Conservation (phyloP, 2,113 vertebrate species). For the Tor tambroides region DNA sequence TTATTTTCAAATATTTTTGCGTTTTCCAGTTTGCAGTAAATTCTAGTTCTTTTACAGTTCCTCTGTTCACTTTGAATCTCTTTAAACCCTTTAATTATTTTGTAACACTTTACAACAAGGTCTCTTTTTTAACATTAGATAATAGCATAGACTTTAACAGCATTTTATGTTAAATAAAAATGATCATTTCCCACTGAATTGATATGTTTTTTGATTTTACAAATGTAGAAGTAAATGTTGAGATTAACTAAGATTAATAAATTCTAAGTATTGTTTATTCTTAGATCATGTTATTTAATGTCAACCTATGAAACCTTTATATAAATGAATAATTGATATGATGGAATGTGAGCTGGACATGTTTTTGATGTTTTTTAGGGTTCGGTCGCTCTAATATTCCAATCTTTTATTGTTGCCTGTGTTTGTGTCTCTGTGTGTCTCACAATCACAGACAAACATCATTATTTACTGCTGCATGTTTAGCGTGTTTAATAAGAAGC, state of each 20-base stretch:
- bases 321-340: not conserved
- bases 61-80: not conserved
- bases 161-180: too few species aligned
- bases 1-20: not conserved
- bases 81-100: too few species aligned
- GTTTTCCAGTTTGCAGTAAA: not conserved
- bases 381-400: not conserved
- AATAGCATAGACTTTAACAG: too few species aligned
- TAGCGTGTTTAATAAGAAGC: not conserved
- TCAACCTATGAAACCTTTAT: not conserved
- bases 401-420: not conserved
- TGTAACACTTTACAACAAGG: too few species aligned
- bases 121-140: too few species aligned
- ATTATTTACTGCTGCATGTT: constrained; percentile 16
- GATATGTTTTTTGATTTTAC: too few species aligned
- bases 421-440: constrained; percentile 15
- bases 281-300: not conserved
- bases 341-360: not conserved
- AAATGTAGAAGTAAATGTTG: too few species aligned
- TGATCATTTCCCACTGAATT: too few species aligned
- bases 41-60: not conserved
- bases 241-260: too few species aligned
- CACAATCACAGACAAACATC: not conserved
- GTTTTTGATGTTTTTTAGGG: not conserved
- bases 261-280: too few species aligned